These are phyloP conservation scores for Amphipyra berbera DNA, from an alignment of 2,888 invertebrate genomes.

Conservation along the genomic window DNA sequence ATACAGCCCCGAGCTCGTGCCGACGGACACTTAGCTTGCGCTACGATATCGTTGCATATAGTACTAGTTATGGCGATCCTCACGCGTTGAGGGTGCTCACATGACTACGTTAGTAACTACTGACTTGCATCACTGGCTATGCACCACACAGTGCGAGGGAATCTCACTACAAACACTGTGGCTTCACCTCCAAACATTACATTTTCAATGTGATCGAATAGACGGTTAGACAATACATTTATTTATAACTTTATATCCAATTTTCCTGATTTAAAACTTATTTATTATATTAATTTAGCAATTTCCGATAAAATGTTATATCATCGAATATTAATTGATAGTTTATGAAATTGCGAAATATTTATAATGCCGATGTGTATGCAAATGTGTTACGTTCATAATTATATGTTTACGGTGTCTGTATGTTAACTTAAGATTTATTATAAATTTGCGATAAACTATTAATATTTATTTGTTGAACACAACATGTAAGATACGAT, in stretches of 20 bases:
- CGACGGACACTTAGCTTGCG: conserved; percentile 44
- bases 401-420: conserved; percentile 67
- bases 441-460: conserved; percentile 65
- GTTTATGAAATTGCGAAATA: conserved; percentile 55
- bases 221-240: conserved; percentile 36
- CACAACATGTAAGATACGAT: conserved; percentile 57
- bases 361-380: conserved; percentile 53
- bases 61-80: conserved; percentile 61
- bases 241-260: conserved; percentile 44
- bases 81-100: conserved; percentile 63
- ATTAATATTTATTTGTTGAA: conserved; percentile 67
- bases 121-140: conserved; percentile 20
- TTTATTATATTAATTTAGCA: conserved; percentile 45
- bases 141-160: conserved; percentile 39
- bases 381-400: conserved; percentile 57
- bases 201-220: conserved; percentile 50
- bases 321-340: conserved; percentile 50
- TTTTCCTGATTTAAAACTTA: conserved; percentile 30
- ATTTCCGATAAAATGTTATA: conserved; percentile 45
- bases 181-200: conserved; percentile 30
- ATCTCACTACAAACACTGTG: conserved; percentile 45
- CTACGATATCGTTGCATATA: conserved; percentile 26
- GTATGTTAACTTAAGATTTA: conserved; percentile 57
- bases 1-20: conserved; percentile 24
- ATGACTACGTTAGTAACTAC: conserved; percentile 46